Percentiles rank a stretch among this genome's conserved stretches.
phyloP scores from a whole-genome alignment of 2,888 invertebrate species.

The Drosophila affinis region DNA sequence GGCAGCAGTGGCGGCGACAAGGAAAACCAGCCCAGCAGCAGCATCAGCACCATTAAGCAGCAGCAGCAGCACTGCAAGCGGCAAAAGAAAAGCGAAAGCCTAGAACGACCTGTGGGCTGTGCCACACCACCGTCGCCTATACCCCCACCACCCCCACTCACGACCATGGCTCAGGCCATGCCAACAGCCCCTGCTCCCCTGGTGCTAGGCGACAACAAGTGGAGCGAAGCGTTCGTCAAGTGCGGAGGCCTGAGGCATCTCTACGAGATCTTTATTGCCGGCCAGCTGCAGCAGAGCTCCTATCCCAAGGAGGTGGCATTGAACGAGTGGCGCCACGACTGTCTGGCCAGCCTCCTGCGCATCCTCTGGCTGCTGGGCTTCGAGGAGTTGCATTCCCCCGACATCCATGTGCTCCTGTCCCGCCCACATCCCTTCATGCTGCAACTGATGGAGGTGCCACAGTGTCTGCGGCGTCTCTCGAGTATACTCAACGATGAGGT shows the following conservation, averaged over 20 bases:
- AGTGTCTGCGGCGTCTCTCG: slow-evolving; percentile 92
- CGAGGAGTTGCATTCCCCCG: slow-evolving; percentile 84
- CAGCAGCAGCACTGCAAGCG: slow-evolving; percentile 63
- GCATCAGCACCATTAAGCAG: not conserved
- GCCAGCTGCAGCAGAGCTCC: slow-evolving; percentile 90
- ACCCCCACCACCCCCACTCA: slow-evolving; percentile 38
- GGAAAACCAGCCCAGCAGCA: slow-evolving; percentile 71
- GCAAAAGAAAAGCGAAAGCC: slow-evolving; percentile 64
- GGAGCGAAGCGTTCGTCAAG: slow-evolving; percentile 92
- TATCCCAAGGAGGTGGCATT: slow-evolving; percentile 85
- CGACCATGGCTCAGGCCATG: slow-evolving; percentile 30
- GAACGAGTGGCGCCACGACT: slow-evolving; percentile 96
- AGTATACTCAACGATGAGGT: slow-evolving; percentile 92
- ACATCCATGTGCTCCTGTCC: slow-evolving; percentile 88
- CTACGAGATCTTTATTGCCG: slow-evolving; percentile 96
- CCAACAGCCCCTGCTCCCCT: slow-evolving; percentile 34
- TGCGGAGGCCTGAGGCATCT: slow-evolving; percentile 94
- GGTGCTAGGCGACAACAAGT: slow-evolving; percentile 81
- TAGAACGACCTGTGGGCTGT: slow-evolving; percentile 53
- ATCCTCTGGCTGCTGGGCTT: slow-evolving; percentile 94
- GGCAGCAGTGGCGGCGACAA: slow-evolving; percentile 73
- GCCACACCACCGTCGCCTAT: slow-evolving; percentile 56
- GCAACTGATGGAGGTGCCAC: slow-evolving; percentile 93
- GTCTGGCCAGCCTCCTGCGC: slow-evolving; percentile 93
- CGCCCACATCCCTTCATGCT: slow-evolving; percentile 86